Percentiles rank a stretch among this genome's conserved stretches.
These are phyloP conservation scores for Kobus ellipsiprymnus DNA, from an alignment of 2,113 vertebrate genomes.

Conservation along the genomic window DNA sequence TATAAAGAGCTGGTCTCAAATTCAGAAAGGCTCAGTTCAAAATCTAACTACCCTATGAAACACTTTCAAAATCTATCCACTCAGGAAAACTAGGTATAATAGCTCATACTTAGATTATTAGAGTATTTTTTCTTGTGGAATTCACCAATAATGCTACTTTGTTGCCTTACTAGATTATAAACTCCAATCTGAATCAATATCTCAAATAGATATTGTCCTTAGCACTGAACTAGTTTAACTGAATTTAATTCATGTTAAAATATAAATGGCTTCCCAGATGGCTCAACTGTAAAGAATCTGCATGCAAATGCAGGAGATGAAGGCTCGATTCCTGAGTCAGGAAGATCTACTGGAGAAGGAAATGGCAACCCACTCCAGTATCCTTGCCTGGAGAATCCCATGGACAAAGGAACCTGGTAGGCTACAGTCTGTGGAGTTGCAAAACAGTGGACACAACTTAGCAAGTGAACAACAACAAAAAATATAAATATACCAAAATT, in stretches of 20 bases:
- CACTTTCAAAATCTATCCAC: neutral
- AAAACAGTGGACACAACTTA: neutral
- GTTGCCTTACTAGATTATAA: neutral
- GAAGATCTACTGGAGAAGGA: neutral
- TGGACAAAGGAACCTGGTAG: neutral
- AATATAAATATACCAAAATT: neutral
- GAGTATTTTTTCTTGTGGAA: neutral
- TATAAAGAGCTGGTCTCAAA: neutral
- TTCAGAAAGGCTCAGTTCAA: neutral
- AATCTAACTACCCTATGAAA: neutral
- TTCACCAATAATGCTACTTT: neutral
- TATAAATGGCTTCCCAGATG: neutral
- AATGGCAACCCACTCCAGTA: neutral
- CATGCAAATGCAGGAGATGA: neutral
- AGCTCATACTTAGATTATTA: neutral
- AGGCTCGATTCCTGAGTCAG: neutral
- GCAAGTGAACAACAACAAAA: neutral
- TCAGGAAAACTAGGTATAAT: neutral
- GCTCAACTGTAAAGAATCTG: neutral
- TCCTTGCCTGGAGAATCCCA: neutral
- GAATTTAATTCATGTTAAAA: neutral
- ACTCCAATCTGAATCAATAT: neutral
- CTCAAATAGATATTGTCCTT: neutral
- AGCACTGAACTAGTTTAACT: neutral
- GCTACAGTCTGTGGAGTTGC: neutral